A percentile compares a stretch with the other conserved stretches of the same genome.
These are phyloP conservation scores for Drymodes brunneopygia DNA, from an alignment of 2,113 vertebrate species.

Conservation along the genomic window DNA sequence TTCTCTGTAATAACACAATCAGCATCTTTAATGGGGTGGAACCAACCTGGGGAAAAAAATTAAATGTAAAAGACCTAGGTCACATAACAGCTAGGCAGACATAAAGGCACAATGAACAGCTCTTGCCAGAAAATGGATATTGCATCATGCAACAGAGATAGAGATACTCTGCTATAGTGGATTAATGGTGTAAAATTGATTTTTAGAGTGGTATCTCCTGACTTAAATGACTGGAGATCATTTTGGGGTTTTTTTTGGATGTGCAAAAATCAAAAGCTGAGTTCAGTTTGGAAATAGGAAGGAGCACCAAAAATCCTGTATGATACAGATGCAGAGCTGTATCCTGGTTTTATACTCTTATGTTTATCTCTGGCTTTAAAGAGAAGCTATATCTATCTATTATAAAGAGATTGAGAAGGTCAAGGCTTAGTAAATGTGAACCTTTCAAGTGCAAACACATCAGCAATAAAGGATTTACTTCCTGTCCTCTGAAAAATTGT, in stretches of 20 bases:
- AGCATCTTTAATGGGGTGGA: conserved; percentile 35
- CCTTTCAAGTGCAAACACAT: not conserved
- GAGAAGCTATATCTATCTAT: not conserved
- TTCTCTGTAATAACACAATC: conserved; percentile 12
- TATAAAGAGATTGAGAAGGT: not conserved
- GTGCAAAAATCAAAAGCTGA: not conserved
- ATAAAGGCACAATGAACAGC: not conserved
- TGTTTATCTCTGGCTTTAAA: not conserved
- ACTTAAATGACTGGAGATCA: not conserved
- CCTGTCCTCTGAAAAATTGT: not conserved
- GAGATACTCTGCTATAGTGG: not conserved
- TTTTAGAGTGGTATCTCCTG: not conserved
- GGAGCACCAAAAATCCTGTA: not conserved
- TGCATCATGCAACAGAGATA: not conserved
- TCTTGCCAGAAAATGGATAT: not conserved
- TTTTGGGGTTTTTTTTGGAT: not conserved
- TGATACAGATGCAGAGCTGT: not conserved
- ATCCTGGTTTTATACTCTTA: not conserved
- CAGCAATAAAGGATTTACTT: not conserved
- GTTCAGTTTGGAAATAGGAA: not conserved
- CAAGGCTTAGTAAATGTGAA: not conserved
- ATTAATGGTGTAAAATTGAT: conserved; percentile 10
- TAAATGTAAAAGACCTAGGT: not conserved
- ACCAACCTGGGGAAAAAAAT: conserved; percentile 1
- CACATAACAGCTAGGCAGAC: not conserved